A percentile compares a stretch with the other conserved stretches of the same genome.
phyloP scores from a whole-genome alignment of 2,797 vertebrate genomes.

The Neopelma chrysocephalum region DNA sequence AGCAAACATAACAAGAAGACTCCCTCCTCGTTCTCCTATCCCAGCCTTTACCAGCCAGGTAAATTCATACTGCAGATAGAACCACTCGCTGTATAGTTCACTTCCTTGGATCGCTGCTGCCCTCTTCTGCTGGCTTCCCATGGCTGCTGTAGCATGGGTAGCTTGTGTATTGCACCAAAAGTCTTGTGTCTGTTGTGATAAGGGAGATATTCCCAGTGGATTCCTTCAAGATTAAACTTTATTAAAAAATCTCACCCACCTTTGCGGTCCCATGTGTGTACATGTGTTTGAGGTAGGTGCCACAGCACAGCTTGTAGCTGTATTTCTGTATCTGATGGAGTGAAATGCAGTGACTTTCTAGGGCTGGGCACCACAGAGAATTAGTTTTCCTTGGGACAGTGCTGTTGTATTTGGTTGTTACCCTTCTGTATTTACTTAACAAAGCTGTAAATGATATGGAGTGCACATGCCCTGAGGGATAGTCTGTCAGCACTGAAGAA shows the following conservation, averaged over 20 bases:
- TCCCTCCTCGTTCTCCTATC: neutral
- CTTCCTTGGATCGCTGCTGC: conserved; percentile 15
- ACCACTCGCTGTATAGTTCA: rapidly evolving
- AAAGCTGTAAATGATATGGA: neutral
- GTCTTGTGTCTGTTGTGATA: too few relatives aligned
- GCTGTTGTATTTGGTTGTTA: neutral
- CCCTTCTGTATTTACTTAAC: neutral
- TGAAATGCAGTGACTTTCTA: neutral
- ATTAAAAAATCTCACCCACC: neutral
- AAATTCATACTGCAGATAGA: neutral
- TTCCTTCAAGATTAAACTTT: neutral
- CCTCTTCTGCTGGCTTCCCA: conserved; percentile 26
- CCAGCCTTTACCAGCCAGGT: neutral
- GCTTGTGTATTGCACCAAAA: neutral
- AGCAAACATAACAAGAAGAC: neutral
- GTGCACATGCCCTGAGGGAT: neutral
- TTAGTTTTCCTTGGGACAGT: neutral
- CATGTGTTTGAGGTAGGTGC: neutral
- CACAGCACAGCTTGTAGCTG: neutral
- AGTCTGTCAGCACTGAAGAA: neutral
- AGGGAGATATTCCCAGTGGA: neutral
- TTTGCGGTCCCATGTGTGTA: too few relatives aligned
- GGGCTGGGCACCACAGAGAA: neutral
- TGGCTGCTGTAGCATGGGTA: neutral
- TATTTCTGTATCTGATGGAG: neutral